A percentile compares a stretch with the other conserved stretches of the same genome.
Evolutionary conservation across 2,113 vertebrate species (phyloP).

Genomic region (Galeopterus variegatus): DNA sequence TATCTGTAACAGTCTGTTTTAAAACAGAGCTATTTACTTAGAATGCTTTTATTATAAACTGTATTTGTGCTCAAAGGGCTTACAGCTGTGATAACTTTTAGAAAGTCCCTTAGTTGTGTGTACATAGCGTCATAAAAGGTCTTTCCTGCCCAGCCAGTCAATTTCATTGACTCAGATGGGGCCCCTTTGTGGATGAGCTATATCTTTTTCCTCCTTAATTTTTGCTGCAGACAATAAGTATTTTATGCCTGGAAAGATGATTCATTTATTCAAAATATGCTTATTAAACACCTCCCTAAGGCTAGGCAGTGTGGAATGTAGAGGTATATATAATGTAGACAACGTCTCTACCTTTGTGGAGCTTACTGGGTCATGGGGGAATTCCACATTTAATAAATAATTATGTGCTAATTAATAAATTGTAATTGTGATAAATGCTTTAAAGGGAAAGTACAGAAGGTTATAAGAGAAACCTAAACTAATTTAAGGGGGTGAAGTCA

Average conservation of each 20-base stretch:
- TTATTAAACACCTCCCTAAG: constrained; percentile 61
- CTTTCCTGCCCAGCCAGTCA: background rate
- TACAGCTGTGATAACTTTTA: constrained; percentile 68
- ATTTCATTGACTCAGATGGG: constrained; percentile 15
- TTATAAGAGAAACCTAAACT: constrained; percentile 13
- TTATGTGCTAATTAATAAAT: constrained; percentile 46
- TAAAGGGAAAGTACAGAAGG: constrained; percentile 41
- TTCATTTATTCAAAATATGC: constrained; percentile 47
- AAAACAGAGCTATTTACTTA: constrained; percentile 78
- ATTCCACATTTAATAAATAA: constrained; percentile 53
- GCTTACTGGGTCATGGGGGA: background rate
- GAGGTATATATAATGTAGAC: background rate
- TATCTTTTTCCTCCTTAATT: constrained; percentile 56
- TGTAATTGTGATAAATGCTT: constrained; percentile 55
- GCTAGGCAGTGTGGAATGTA: background rate
- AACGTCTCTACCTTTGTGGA: constrained; percentile 25
- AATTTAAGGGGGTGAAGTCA: background rate
- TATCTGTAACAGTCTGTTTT: constrained; percentile 68
- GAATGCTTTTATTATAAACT: constrained; percentile 70
- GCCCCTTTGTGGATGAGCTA: constrained; percentile 44
- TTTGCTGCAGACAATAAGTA: constrained; percentile 61
- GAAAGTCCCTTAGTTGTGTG: constrained; percentile 45
- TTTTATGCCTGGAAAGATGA: constrained; percentile 59
- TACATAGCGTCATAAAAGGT: constrained; percentile 56
- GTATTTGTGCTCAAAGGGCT: constrained; percentile 66